phyloP scores from a whole-genome alignment of 1,140 invertebrate genomes.

The Laodelphax striatellus region DNA sequence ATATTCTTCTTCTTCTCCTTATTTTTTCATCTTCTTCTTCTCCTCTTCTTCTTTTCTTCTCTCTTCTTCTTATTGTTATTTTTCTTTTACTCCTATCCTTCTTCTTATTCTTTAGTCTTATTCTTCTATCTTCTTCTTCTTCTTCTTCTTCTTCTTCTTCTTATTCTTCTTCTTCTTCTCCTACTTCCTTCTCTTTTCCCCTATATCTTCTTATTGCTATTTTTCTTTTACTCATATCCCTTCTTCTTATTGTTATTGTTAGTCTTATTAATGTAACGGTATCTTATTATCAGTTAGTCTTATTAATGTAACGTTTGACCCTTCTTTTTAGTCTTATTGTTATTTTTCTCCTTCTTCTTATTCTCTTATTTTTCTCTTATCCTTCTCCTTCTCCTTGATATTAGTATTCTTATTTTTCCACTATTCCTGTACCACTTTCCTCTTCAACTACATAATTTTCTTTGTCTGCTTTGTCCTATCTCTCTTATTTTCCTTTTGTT shows the following conservation, averaged over 20 bases:
- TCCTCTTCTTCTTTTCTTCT: background rate
- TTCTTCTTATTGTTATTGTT: background rate
- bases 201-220: slow-evolving; percentile 1
- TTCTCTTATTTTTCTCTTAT: background rate
- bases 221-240: background rate
- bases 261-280: too few species aligned
- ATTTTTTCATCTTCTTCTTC: background rate
- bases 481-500: too few species aligned
- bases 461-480: too few species aligned
- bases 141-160: background rate
- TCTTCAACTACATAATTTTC: too few species aligned
- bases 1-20: background rate
- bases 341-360: background rate
- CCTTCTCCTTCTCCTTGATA: background rate
- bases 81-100: background rate
- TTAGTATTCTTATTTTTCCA: background rate
- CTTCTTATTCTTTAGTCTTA: background rate
- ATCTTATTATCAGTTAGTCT: too few species aligned
- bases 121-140: slow-evolving; percentile 1
- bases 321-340: slow-evolving; percentile 5
- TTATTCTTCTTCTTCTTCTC: slow-evolving; percentile 1
- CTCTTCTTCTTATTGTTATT: background rate
- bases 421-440: background rate
- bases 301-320: too few species aligned
- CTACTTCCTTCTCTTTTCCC: background rate